Evolutionary conservation across 2,797 vertebrate species (phyloP).

Genomic region (Sebastes elongatus): DNA sequence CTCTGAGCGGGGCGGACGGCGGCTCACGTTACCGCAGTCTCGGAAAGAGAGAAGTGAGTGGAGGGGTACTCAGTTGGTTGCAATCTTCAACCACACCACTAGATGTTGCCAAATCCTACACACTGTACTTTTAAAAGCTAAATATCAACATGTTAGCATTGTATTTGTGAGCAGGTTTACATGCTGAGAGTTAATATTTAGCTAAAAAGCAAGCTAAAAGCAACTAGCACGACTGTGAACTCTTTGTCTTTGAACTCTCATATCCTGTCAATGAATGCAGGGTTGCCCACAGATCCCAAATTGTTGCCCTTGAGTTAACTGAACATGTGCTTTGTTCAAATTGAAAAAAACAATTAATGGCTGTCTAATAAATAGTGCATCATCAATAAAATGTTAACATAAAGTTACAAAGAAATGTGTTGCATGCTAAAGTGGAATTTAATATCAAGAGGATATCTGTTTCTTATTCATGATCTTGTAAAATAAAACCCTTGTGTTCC

Average conservation of each 20-base stretch:
- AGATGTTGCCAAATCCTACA: no score
- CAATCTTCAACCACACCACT: no score
- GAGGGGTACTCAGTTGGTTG: no score
- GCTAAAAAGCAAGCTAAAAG: no score
- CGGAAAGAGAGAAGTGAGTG: fast-evolving
- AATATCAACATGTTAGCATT: not conserved
- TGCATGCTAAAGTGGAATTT: not conserved
- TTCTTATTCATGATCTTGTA: conserved; percentile 8
- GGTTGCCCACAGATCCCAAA: conserved; percentile 9
- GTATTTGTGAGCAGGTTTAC: not conserved
- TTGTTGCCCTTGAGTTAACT: not conserved
- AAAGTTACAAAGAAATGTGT: conserved; percentile 12
- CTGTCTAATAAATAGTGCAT: not conserved
- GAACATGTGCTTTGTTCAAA: conserved; percentile 30
- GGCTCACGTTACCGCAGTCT: no score
- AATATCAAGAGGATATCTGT: conserved; percentile 1
- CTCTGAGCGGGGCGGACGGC: no score
- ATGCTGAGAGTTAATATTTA: not conserved
- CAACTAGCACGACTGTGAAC: not conserved
- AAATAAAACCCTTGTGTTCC: conserved; percentile 18
- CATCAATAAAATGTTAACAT: not conserved
- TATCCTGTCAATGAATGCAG: conserved; percentile 15
- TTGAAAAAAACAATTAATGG: conserved; percentile 20
- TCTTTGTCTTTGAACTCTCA: conserved; percentile 17
- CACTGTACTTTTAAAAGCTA: not conserved